Evolutionary conservation across 2,797 vertebrate species (phyloP), one percentile per base, ranked within the genome.

Genomic region (Mormyrops attenuatus): DNA sequence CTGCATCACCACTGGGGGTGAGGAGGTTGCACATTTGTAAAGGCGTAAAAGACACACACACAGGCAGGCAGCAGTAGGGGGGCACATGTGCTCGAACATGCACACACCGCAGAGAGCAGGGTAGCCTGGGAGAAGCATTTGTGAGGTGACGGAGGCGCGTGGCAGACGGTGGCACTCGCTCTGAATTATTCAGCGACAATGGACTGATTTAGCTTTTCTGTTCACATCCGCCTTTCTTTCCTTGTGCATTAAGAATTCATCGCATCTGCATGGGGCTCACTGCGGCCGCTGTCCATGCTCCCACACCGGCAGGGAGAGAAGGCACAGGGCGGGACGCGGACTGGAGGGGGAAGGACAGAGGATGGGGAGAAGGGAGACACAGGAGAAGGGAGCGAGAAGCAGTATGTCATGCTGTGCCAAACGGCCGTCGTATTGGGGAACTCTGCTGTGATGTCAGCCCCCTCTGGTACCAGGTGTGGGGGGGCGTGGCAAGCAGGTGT

Each of bases 201-300:
- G 93, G 93, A 93, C 93, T 93, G 94, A 95, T 94, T 93, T 93
- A 90, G 93, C 93, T 94, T 92, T 91, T 92, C 93, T 89, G 88
- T 38, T 5, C 90, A 89, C 88, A 89, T 82, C 89, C 89, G 90
- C 89, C 90, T 89, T 90, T 92, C 90, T 92, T 92, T 92, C 91
- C 89, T 90, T 92, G 90, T 84, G 86, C 93, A 95, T 95, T 93
- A 95, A 96, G 94, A 95, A 95, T 95, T 94, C 90, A 96, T 94
- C 88, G 91, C 90, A 84, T 91, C 90, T 90, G 92, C 93, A 93
- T 93, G 90, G 90, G 90, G 92, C 92, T 80, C 86, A 91, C 91
- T 90, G 90, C 92, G 94, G 93, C 95, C 95, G 94, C 92, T 92
- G 92, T 77, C 92, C 90, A 88, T 90, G 90, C 90, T 89, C 94